Base-by-base conservation (phyloP, 2,797 vertebrate genomes). In the Dromococcyx pavoninus region DNA sequence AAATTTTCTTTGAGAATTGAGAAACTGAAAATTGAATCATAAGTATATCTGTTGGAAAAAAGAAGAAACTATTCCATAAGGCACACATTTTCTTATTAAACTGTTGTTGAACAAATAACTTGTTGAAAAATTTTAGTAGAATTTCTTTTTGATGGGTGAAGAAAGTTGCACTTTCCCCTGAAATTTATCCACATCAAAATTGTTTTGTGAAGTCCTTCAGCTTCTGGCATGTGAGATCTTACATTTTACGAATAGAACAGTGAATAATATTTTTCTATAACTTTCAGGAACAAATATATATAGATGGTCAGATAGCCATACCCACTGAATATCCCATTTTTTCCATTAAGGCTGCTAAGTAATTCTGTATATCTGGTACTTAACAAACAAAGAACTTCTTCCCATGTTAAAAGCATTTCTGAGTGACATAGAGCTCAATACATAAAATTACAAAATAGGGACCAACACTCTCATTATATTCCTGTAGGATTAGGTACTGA, bases 251-350 rank as follows among this genome's bases (percentile, higher is more conserved):
- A 69, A 73, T 2, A 22, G 4, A 4, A 70, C 24, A 46, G 5
- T 44, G 66, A 66, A 91, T 9, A 60, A 56, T 28, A 41, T 30
- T 67, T 57, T 60, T 64, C 23, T 81, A 1, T 46, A 58, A 41
- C 13, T 66, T 67, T 46, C 1, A 2, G 16, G 3, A 3, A 7
- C 10, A 33, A 37, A 14, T 24, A 15, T 6, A 27, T 24, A 10
- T 48, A 86, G 25, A 21, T 41, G 23, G 28, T 6, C 7, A 65
- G 21, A 30, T 5, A 25, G 19, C 51, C 12, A 46, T 46, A 56
- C 24, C 71, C 32, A 65, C 24, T 41, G n/a, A 86, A 39, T 64
- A 73, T 39, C 18, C 33, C 35, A 17, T 50, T 69, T 72, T 64
- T 65, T 65, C 23, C 8, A 8, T 51, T 61, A 33, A 51, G 15